Evolutionary conservation across 2,113 vertebrate genomes (phyloP), one percentile per base, ranked within the genome.

Genomic region (Pomatostomus ruficeps): DNA sequence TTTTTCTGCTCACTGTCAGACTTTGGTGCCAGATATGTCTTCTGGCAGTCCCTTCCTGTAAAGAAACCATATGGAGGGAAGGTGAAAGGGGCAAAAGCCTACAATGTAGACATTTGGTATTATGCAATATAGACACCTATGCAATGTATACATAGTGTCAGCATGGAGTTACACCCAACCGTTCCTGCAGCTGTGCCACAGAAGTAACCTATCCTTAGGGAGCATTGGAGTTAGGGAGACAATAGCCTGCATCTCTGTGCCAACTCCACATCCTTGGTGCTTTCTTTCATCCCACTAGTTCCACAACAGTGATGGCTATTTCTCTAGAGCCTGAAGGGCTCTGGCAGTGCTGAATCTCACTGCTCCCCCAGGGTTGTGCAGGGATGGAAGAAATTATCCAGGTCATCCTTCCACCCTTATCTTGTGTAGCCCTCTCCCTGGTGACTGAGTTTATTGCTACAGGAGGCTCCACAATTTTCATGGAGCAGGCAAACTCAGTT

Each of bases 261-360:
- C 0, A 0, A 7, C 17, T 66, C 58, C 0, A 3, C 22, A 49
- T 40, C 31, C 42, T 79, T 40, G 45, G 55, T 0, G 0, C 29
- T 67, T 82, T 40, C 15, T 17, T 79, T 85, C 36, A 45, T 78
- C 26, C 49, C 11, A 2, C 20, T 72, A 82, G 25, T 52, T 63
- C n/a, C 16, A 2, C 29, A 43, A 7, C 10, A 67, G 29, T 20
- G 42, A 48, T 25, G 49, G 54, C 65, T 75, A 57, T 79, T 67
- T 59, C 25, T n/a, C 12, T 9, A 75, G 40, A 14, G 29, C 61
- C 66, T 61, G 38, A 38, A 63, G 45, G 43, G 36, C 28, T 68
- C 67, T 79, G 77, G 36, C 38, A 57, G 31, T 22, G 8, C 20
- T 51, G 29, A 25, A 38, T 57, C 22, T 76, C 21, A 31, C 35